phyloP scores from a whole-genome alignment of 2,888 invertebrate genomes.

The Celastrina argiolus region DNA sequence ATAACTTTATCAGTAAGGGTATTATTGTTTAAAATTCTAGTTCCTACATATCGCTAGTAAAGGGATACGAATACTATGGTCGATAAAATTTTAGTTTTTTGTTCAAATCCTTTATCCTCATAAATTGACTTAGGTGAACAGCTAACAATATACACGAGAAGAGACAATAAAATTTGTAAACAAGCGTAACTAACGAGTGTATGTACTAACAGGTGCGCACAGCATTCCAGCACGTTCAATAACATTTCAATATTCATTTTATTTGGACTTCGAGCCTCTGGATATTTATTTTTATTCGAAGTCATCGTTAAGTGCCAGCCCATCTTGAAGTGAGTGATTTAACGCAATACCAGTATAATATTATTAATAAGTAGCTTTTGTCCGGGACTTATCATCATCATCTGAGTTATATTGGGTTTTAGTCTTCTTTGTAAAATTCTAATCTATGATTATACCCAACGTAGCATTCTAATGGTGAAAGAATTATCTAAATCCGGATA shows the following conservation, averaged over 20 bases:
- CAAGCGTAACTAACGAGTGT: not conserved
- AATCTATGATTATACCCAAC: no score
- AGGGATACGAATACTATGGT: not conserved
- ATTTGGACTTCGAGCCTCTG: not conserved
- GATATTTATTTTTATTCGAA: not conserved
- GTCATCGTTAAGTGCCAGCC: not conserved
- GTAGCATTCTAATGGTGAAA: no score
- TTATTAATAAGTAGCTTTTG: no score
- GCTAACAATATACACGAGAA: not conserved
- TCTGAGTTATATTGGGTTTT: no score
- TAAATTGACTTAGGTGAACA: not conserved
- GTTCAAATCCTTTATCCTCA: not conserved
- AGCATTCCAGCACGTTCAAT: constrained; percentile 8
- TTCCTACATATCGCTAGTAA: not conserved
- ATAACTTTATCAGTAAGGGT: no score
- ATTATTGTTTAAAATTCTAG: no score
- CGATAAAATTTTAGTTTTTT: not conserved
- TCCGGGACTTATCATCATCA: no score
- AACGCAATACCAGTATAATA: not conserved
- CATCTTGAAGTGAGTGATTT: not conserved
- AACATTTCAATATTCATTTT: constrained; percentile 10
- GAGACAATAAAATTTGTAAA: constrained; percentile 5
- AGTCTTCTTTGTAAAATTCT: no score
- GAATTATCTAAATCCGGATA: no score
- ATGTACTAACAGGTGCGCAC: constrained; percentile 1